These are phyloP conservation scores for Caerostris extrusa DNA, from an alignment of 1,140 invertebrate species.

Conservation along the genomic window DNA sequence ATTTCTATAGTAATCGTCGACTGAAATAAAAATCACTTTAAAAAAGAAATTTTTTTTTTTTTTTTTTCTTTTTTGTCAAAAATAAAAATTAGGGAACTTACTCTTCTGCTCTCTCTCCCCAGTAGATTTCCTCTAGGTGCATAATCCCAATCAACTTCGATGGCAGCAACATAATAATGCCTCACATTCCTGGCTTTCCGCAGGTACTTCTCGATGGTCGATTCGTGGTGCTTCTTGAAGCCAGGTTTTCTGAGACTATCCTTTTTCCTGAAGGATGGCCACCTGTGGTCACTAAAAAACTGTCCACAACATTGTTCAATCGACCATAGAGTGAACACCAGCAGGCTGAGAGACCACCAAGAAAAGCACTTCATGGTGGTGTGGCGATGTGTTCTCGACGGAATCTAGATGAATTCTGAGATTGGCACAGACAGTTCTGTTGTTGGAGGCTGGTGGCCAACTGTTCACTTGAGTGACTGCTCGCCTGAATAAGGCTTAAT, in stretches of 20 bases:
- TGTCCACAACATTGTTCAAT: conserved; percentile 69
- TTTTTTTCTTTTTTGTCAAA: neutral
- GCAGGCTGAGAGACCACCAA: conserved; percentile 20
- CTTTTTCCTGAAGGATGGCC: neutral
- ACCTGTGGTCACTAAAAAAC: conserved; percentile 61
- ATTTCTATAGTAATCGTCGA: no score
- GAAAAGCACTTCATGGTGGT: conserved; percentile 53
- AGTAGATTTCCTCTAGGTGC: conserved; percentile 78
- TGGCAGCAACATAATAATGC: conserved; percentile 80
- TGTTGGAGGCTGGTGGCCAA: neutral
- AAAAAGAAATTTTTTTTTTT: no score
- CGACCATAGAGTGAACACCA: conserved; percentile 50
- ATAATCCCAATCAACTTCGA: conserved; percentile 80
- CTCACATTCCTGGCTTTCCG: conserved; percentile 71
- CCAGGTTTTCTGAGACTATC: conserved; percentile 37
- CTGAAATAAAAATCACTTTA: no score
- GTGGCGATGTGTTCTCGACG: neutral
- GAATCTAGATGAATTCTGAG: neutral
- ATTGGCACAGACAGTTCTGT: conserved; percentile 25
- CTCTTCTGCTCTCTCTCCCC: conserved; percentile 53
- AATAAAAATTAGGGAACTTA: conserved; percentile 39
- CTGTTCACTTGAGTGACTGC: neutral
- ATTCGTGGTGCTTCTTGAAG: conserved; percentile 62
- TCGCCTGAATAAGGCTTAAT: neutral
- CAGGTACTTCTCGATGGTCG: conserved; percentile 61